These are phyloP conservation scores for Acrobasis repandana DNA, from an alignment of 2,888 invertebrate genomes.

Conservation along the genomic window DNA sequence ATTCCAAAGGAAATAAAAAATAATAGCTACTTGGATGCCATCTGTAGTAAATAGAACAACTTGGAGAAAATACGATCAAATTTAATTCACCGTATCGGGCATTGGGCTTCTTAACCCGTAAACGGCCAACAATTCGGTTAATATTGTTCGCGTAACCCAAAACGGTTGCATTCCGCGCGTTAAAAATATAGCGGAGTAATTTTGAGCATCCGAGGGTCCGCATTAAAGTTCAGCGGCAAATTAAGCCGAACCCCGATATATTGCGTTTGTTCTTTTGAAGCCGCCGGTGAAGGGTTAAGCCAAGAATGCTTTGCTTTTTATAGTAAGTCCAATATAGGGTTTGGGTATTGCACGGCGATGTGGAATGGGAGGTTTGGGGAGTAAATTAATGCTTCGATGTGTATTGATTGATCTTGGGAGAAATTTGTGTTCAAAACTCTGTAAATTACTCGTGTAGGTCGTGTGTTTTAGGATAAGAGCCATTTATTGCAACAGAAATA, in stretches of 20 bases:
- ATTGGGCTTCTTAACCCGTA: constrained; percentile 50
- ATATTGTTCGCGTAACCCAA: constrained; percentile 73
- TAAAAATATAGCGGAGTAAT: constrained; percentile 81
- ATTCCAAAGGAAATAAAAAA: too few species aligned
- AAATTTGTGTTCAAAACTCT: neutral
- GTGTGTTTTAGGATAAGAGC: too few species aligned
- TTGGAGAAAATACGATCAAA: constrained; percentile 15
- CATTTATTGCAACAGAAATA: too few species aligned
- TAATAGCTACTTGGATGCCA: neutral
- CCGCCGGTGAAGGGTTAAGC: constrained; percentile 80
- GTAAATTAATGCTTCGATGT: constrained; percentile 17
- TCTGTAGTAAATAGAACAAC: neutral
- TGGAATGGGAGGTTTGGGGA: constrained; percentile 20
- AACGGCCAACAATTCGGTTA: constrained; percentile 56
- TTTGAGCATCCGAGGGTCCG: constrained; percentile 76
- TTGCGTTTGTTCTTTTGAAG: constrained; percentile 83
- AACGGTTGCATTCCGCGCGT: constrained; percentile 77
- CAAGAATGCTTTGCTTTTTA: constrained; percentile 84
- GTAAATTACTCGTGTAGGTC: too few species aligned
- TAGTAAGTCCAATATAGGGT: constrained; percentile 68
- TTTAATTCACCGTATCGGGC: constrained; percentile 44
- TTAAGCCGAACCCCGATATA: constrained; percentile 80
- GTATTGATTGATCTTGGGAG: constrained; percentile 3
- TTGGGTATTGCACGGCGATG: constrained; percentile 18
- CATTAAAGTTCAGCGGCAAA: constrained; percentile 77